These are phyloP conservation scores for Tetramorium parvispinum DNA, from an alignment of 1,140 invertebrate genomes.

Conservation along the genomic window DNA sequence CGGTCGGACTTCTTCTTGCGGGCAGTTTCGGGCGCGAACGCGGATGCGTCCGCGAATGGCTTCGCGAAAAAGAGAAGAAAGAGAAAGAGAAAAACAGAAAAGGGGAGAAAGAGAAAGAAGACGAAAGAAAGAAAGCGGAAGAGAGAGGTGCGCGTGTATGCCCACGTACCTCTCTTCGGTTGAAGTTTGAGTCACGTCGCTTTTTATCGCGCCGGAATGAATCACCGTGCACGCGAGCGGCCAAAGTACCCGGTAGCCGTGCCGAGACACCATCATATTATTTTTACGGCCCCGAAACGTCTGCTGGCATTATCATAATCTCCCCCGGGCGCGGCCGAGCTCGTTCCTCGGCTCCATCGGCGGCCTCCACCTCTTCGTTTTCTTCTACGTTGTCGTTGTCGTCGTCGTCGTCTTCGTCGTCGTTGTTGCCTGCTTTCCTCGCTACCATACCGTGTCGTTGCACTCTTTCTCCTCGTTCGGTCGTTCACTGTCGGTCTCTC, in stretches of 20 bases:
- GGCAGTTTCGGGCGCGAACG: constrained; percentile 12
- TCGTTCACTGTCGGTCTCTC: constrained; percentile 38
- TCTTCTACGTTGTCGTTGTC: constrained; percentile 2
- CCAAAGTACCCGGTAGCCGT: constrained; percentile 80
- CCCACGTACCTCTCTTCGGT: constrained; percentile 34
- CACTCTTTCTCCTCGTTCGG: constrained; percentile 24
- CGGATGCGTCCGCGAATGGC: constrained; percentile 10
- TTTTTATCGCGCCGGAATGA: constrained; percentile 74
- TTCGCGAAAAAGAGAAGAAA: background rate
- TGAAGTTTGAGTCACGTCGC: constrained; percentile 64
- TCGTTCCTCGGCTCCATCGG: constrained; percentile 46
- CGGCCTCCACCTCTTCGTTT: constrained; percentile 10
- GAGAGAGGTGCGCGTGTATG: constrained; percentile 3
- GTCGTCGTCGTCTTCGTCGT: constrained; percentile 23
- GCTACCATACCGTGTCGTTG: constrained; percentile 38
- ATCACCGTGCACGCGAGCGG: constrained; percentile 76
- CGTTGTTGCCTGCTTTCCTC: constrained; percentile 25
- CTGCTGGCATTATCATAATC: constrained; percentile 81
- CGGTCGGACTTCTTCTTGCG: background rate
- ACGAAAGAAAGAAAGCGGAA: background rate
- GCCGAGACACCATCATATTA: constrained; percentile 79
- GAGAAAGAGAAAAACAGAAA: background rate
- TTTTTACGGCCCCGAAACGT: constrained; percentile 82
- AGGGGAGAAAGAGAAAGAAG: background rate
- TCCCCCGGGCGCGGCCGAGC: constrained; percentile 67